Percentiles rank a stretch among this genome's conserved stretches.
Evolutionary conservation across 2,888 invertebrate species (phyloP).

Genomic region (Seira ritae): DNA sequence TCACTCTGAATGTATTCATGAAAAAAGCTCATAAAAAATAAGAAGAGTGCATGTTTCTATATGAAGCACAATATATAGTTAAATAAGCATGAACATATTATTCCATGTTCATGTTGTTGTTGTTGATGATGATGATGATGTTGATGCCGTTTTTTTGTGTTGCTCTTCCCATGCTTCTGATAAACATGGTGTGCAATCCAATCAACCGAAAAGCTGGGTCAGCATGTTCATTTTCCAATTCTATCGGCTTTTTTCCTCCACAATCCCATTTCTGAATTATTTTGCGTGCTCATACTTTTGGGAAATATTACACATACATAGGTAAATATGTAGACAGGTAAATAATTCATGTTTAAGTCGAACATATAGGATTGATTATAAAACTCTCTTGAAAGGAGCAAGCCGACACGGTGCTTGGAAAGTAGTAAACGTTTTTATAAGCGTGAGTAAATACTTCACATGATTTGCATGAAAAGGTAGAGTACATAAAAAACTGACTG

Average conservation of each 20-base stretch:
- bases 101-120: constrained; percentile 29
- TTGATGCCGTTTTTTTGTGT: background rate
- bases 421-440: background rate
- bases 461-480: constrained; percentile 11
- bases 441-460: constrained; percentile 1
- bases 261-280: constrained; percentile 9
- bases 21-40: background rate
- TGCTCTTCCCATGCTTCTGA: background rate
- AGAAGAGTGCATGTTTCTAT: background rate
- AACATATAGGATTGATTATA: background rate
- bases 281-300: background rate
- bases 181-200: background rate
- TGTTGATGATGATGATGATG: constrained; percentile 26
- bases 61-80: background rate
- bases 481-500: background rate
- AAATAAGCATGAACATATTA: constrained; percentile 1
- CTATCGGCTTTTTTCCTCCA: background rate
- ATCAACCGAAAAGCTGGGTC: constrained; percentile 3
- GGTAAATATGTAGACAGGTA: background rate
- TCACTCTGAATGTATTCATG: background rate
- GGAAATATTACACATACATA: background rate
- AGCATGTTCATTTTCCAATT: constrained; percentile 10
- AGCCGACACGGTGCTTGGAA: no score
- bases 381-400: no score
- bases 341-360: background rate